These are phyloP conservation scores for Leptopilina boulardi DNA, from an alignment of 1,140 invertebrate species.

Conservation along the genomic window DNA sequence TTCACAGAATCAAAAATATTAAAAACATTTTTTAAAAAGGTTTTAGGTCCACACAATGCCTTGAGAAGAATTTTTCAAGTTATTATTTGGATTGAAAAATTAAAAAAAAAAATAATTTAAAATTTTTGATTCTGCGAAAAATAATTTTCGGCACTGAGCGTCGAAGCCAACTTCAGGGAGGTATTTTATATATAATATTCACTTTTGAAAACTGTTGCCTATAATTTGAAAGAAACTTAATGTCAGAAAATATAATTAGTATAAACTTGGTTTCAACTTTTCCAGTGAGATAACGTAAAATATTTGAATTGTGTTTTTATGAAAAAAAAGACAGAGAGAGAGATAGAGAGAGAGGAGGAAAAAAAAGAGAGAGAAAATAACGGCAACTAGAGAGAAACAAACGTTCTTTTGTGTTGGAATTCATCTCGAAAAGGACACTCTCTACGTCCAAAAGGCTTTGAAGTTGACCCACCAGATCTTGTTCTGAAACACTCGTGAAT, in stretches of 20 bases:
- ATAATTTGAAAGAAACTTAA: neutral
- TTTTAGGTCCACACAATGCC: too few species aligned
- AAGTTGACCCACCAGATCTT: constrained; percentile 14
- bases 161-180: too few species aligned
- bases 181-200: neutral
- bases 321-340: constrained; percentile 6
- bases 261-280: neutral
- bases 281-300: neutral
- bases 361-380: constrained; percentile 20
- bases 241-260: neutral
- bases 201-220: neutral
- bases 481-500: constrained; percentile 47
- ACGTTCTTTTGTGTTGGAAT: neutral
- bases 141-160: too few species aligned
- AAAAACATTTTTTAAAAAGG: too few species aligned
- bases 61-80: too few species aligned
- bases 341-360: constrained; percentile 15
- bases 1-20: too few species aligned
- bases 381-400: constrained; percentile 36
- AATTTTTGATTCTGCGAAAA: too few species aligned
- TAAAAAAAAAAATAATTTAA: too few species aligned
- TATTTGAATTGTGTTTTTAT: neutral
- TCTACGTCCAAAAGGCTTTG: constrained; percentile 10
- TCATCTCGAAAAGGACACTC: neutral
- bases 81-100: too few species aligned